Conservation (phyloP, 2,888 invertebrate genomes). For the Pyrrhia umbra region DNA sequence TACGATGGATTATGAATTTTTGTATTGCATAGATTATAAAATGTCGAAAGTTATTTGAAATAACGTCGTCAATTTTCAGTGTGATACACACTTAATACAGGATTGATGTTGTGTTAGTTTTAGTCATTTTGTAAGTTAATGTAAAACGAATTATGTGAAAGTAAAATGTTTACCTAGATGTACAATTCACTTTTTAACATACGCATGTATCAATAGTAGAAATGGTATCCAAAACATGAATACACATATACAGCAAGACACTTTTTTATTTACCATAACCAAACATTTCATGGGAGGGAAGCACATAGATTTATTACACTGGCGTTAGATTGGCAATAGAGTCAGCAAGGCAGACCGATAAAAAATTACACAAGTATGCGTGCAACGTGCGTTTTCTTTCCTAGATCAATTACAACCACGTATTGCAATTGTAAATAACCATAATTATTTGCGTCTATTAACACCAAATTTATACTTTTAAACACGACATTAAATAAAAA, state of each 20-base stretch:
- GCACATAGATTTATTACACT: no score
- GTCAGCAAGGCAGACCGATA: no score
- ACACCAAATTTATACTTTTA: no score
- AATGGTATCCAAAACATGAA: slow-evolving; percentile 20
- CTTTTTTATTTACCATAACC: slow-evolving; percentile 15
- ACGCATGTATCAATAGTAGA: slow-evolving; percentile 17
- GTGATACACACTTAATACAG: slow-evolving; percentile 4
- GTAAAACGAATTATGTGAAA: slow-evolving; percentile 20
- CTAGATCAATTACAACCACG: no score
- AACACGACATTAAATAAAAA: no score
- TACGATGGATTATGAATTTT: slow-evolving; percentile 14
- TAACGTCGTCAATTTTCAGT: slow-evolving; percentile 5
- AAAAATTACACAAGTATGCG: no score
- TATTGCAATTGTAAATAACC: no score
- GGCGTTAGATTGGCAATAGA: no score
- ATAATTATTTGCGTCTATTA: no score
- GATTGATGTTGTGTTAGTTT: slow-evolving; percentile 15
- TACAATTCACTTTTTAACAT: slow-evolving; percentile 13
- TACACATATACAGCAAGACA: slow-evolving; percentile 26
- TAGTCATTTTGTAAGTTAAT: neutral
- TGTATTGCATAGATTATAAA: slow-evolving; percentile 6
- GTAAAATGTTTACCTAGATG: slow-evolving; percentile 3
- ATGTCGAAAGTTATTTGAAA: slow-evolving; percentile 26
- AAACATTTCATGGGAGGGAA: no score
- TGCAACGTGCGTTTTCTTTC: no score